Conservation (phyloP, 2,797 vertebrate genomes). For the Poecilia gillii region DNA sequence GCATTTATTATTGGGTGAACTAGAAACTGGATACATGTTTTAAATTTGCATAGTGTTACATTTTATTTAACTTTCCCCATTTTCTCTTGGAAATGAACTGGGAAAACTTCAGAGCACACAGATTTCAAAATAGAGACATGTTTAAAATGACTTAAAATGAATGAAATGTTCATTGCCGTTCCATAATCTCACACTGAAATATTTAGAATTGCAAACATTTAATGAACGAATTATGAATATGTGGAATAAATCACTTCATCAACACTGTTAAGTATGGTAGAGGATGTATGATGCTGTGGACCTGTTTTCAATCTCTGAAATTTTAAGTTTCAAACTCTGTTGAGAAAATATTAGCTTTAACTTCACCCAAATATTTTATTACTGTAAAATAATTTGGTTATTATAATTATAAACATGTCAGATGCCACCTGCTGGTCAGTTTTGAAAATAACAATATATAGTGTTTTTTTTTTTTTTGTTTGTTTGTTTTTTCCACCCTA, state of each 20-base stretch:
- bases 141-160: background rate
- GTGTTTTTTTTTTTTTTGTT: background rate
- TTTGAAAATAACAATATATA: background rate
- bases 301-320: background rate
- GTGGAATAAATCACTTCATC: background rate
- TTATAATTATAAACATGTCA: background rate
- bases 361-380: background rate
- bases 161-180: background rate
- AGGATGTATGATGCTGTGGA: background rate
- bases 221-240: background rate
- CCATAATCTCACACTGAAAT: background rate
- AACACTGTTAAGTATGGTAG: background rate
- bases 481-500: no score
- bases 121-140: background rate
- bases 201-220: background rate
- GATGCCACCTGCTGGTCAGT: constrained; percentile 57
- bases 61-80: background rate
- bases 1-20: background rate
- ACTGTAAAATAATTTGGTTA: background rate
- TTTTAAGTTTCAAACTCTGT: background rate
- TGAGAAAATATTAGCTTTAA: background rate
- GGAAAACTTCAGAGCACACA: background rate
- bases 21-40: background rate
- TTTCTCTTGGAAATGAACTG: background rate
- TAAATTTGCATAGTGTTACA: background rate